Evolutionary conservation across 2,888 invertebrate genomes (phyloP), one percentile per base, ranked within the genome.

Genomic region (Hybos culiciformis): DNA sequence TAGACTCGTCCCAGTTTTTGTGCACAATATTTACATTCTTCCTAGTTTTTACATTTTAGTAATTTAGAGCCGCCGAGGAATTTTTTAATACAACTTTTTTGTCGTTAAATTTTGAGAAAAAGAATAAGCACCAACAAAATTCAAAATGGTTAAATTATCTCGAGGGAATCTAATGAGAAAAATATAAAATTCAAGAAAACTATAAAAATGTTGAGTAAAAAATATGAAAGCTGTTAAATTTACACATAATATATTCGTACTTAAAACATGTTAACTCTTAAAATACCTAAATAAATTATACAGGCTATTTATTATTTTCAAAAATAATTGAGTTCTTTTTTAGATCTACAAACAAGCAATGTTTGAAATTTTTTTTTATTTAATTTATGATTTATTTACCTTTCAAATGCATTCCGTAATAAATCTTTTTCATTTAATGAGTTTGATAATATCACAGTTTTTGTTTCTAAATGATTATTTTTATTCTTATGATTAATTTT

Each of bases 381-480:
- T 23, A 11, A 21, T n/a, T 5, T 21, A 19, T 31, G 6, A 29
- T 7, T 40, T 54, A 57, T 62, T 61, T 66, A 72, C 62, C 71
- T 71, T 54, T 68, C 69, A 53, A 64, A 65, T 51, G 70, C 71
- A 47, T 67, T 66, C 45, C 67, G 66, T 37, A 70, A 55, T 48
- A 69, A 59, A 51, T 62, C 58, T 47, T 62, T 61, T 51, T 68
- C 68, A 50, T 63, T 63, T 42, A 59, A 66, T 47, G 65, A 66
- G 56, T 71, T 71, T 39, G 67, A 60, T 54, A 66, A 54, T 68
- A 63, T 71, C 63, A 61, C 70, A 63, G 60, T 71, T 69, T 61
- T 70, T 66, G 62, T 70, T 66, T 60, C 63, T n/a, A n/a, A n/a
- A n/a, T n/a, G n/a, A n/a, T n/a, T n/a, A 61, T 14, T 36, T 36